Percentiles rank a stretch among this genome's conserved stretches.
These are phyloP conservation scores for Dexiosoma caninum DNA, from an alignment of 2,888 invertebrate species.

Conservation along the genomic window DNA sequence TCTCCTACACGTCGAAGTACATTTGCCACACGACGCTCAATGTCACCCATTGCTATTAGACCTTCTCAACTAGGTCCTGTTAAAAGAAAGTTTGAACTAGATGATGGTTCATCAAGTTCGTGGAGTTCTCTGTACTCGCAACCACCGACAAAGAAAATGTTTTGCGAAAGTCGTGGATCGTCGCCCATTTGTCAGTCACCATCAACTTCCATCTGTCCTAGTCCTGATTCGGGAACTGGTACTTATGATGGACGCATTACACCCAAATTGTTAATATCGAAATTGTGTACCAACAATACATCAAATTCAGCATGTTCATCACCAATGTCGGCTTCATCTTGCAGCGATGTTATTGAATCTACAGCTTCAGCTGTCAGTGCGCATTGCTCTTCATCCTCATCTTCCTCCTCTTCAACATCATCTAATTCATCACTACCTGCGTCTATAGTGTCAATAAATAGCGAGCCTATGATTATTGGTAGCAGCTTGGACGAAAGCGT, in stretches of 20 bases:
- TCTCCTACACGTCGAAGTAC: slow-evolving; percentile 88
- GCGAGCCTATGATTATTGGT: slow-evolving; percentile 71
- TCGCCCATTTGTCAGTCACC: slow-evolving; percentile 78
- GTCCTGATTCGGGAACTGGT: slow-evolving; percentile 77
- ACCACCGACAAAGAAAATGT: slow-evolving; percentile 77
- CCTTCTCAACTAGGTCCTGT: slow-evolving; percentile 86
- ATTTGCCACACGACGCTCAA: slow-evolving; percentile 88
- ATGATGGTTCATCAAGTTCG: slow-evolving; percentile 73
- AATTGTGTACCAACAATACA: slow-evolving; percentile 74
- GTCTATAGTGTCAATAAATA: slow-evolving; percentile 68
- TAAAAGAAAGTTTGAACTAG: slow-evolving; percentile 78
- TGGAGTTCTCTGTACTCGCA: slow-evolving; percentile 75
- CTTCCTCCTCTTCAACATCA: slow-evolving; percentile 65
- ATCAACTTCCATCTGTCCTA: slow-evolving; percentile 76
- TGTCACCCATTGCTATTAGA: slow-evolving; percentile 92
- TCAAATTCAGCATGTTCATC: slow-evolving; percentile 75
- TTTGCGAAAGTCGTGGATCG: slow-evolving; percentile 73
- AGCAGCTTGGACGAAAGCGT: slow-evolving; percentile 72
- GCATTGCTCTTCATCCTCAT: slow-evolving; percentile 64
- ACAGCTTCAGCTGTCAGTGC: slow-evolving; percentile 55
- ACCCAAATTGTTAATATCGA: slow-evolving; percentile 77
- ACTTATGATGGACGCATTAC: slow-evolving; percentile 78
- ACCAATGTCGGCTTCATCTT: slow-evolving; percentile 74
- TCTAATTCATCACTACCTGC: slow-evolving; percentile 57
- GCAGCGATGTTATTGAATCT: slow-evolving; percentile 64